Evolutionary conservation across 2,113 vertebrate genomes (phyloP).

Genomic region (Sarotherodon lohbergeri): DNA sequence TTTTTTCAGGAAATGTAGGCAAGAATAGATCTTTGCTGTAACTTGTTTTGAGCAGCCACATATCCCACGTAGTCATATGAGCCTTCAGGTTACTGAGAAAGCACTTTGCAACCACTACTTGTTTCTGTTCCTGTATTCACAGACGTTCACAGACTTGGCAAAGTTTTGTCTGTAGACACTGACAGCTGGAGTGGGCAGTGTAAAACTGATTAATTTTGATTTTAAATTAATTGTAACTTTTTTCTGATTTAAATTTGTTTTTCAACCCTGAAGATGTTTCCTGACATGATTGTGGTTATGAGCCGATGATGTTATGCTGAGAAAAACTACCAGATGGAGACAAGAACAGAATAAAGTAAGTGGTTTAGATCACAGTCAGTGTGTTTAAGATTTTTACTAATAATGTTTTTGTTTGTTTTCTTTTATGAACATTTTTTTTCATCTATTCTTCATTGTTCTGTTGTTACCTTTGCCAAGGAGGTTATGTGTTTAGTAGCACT

Average conservation of each 20-base stretch:
- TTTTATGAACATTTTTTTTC: fast-evolving
- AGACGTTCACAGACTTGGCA: too few relatives aligned
- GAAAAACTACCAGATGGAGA: fast-evolving
- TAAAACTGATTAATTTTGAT: not conserved
- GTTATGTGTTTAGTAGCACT: not conserved
- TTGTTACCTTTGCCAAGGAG: fast-evolving
- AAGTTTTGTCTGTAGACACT: too few relatives aligned
- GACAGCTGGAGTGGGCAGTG: too few relatives aligned
- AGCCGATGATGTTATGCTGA: not conserved
- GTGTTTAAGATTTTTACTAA: fast-evolving
- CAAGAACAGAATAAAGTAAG: not conserved
- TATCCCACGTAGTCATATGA: too few relatives aligned
- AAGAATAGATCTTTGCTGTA: too few relatives aligned
- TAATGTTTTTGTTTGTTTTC: not conserved
- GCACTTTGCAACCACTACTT: too few relatives aligned
- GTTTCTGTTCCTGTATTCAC: too few relatives aligned
- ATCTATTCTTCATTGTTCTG: too few relatives aligned
- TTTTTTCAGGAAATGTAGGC: too few relatives aligned
- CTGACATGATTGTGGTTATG: not conserved
- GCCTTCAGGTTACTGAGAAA: too few relatives aligned
- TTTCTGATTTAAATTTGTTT: fast-evolving
- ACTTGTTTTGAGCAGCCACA: too few relatives aligned
- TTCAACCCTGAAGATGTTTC: fast-evolving
- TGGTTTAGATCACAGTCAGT: fast-evolving
- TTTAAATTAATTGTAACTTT: not conserved